phyloP scores from a whole-genome alignment of 2,113 vertebrate species.

The Mus musculus region DNA sequence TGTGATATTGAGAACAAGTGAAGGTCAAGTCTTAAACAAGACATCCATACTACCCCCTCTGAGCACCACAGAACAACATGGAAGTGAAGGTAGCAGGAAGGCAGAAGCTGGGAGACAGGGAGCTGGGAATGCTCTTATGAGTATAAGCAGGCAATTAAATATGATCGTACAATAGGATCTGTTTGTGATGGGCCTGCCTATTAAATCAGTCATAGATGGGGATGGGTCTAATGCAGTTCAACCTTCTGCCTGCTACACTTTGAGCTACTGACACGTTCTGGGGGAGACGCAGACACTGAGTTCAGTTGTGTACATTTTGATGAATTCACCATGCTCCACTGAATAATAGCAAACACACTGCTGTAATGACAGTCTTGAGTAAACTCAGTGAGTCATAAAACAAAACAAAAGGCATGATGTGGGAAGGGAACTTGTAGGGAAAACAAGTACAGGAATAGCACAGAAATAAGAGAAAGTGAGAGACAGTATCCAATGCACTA shows the following conservation, averaged over 20 bases:
- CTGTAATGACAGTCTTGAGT: background rate
- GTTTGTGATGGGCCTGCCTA: background rate
- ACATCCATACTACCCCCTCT: background rate
- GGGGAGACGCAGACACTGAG: background rate
- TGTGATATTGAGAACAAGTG: background rate
- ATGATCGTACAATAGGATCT: background rate
- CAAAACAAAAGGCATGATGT: background rate
- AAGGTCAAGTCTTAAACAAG: background rate
- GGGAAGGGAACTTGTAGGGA: background rate
- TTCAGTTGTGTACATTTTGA: background rate
- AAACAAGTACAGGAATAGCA: background rate
- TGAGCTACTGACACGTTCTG: background rate
- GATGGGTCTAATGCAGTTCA: background rate
- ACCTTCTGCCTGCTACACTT: no score
- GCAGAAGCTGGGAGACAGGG: background rate
- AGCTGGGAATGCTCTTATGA: background rate
- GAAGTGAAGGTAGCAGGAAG: background rate
- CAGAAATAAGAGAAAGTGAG: background rate
- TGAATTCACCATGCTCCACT: background rate
- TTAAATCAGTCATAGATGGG: background rate
- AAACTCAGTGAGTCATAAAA: background rate
- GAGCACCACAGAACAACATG: background rate
- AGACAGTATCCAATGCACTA: background rate
- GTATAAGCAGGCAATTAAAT: background rate
- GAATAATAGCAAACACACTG: background rate